Evolutionary conservation across 2,797 vertebrate species (phyloP), one percentile per base, ranked within the genome.

Genomic region (Mustela erminea): DNA sequence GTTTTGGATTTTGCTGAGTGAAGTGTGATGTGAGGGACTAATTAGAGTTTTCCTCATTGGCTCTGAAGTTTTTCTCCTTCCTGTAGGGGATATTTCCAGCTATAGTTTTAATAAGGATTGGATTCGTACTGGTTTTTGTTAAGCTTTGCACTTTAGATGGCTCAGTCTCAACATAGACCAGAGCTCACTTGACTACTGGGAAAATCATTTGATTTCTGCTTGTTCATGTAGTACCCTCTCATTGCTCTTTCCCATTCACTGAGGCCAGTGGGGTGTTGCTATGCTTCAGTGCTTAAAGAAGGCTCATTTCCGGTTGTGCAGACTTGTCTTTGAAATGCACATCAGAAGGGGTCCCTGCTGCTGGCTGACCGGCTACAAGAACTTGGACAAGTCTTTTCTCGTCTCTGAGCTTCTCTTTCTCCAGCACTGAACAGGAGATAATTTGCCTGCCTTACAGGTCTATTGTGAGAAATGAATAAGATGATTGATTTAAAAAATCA

Each of bases 41-140:
- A 93, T 96, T 80, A 92, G 93, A 80, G 32, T 87, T 94, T 93
- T 93, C 77, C 92, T 93, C 29, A 78, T 75, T 94, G 66, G 21
- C n/a, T 86, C 81, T 90, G 78, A 93, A 93, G 82, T 94, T 8
- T 72, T 80, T 82, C 32, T 94, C 17, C 17, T 86, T 46, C 46
- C 72, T 64, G 18, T 21, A 78, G 46, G 38, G 68, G 11, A 17
- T 86, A 82, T 88, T 97, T 96, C 49, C 52, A 78, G 27, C 46
- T 92, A n/a, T n/a, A 77, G 38, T 86, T 91, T 54, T 74, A 74
- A 91, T 86, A 80, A 78, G n/a, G n/a, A 75, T 86, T 18, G 7
- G 32, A 78, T 90, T 95, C 49, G 75, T 85, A 85, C 0, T 83
- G 66, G 25, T 68, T 81, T 95, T 93, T 87, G 60, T 92, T 95